Percentiles rank a stretch among this genome's conserved stretches.
Conservation (phyloP, 30 jellyfish, hydroid and myxozoan genomes). For the Hydra vulgaris region DNA sequence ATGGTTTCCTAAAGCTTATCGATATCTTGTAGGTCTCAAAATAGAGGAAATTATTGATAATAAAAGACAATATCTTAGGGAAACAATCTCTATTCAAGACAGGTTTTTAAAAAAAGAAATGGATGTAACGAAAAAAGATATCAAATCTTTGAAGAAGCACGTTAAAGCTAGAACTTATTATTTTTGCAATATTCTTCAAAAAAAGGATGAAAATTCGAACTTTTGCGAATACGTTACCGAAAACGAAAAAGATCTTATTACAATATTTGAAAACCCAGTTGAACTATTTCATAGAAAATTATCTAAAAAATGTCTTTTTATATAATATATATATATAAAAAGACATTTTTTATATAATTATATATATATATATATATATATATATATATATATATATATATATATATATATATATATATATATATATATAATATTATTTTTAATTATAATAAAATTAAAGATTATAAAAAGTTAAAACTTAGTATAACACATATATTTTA, state of each 20-base stretch:
- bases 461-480: no score
- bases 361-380: no score
- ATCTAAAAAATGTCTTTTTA: background rate
- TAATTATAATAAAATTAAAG: no score
- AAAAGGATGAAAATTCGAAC: background rate
- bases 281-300: background rate
- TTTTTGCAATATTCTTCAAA: slow-evolving; percentile 5
- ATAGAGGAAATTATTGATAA: slow-evolving; percentile 10
- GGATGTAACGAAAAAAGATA: slow-evolving; percentile 4
- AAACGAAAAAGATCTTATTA: background rate
- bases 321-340: no score
- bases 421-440: no score
- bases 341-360: no score
- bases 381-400: no score
- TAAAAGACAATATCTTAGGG: slow-evolving; percentile 2
- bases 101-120: slow-evolving; percentile 15
- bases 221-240: background rate
- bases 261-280: background rate
- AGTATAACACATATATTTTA: no score
- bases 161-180: slow-evolving; percentile 6
- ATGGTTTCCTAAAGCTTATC: slow-evolving; percentile 21
- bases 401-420: no score
- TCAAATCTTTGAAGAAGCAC: background rate
- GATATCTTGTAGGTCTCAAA: slow-evolving; percentile 3
- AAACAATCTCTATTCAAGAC: slow-evolving; percentile 22